phyloP scores from a whole-genome alignment of 1,140 invertebrate species.

The Gyrodactylus salaris region DNA sequence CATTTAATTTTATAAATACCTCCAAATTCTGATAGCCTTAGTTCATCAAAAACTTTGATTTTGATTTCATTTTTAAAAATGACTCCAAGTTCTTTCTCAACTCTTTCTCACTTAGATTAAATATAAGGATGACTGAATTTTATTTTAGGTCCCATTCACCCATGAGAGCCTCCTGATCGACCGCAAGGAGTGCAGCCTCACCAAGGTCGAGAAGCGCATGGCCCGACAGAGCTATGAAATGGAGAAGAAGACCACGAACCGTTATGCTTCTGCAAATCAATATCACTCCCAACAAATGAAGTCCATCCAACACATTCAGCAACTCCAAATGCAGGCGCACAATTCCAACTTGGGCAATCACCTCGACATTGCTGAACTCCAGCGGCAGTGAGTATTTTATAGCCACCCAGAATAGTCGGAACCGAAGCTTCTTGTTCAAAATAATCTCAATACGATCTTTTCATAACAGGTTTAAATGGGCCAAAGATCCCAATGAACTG shows the following conservation, averaged over 20 bases:
- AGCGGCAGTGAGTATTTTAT: too few relatives aligned
- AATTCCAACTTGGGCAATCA: background rate
- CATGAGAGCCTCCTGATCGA: slow-evolving; percentile 81
- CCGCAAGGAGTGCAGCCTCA: slow-evolving; percentile 67
- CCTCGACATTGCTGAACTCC: background rate
- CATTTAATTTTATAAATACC: too few relatives aligned
- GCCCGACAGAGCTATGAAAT: slow-evolving; percentile 28
- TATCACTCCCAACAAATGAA: background rate
- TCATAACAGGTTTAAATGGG: background rate
- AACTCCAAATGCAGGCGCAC: background rate
- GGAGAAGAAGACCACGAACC: slow-evolving; percentile 5
- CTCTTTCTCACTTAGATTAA: background rate
- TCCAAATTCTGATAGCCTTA: too few relatives aligned
- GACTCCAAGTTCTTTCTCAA: too few relatives aligned
- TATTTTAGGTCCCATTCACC: slow-evolving; percentile 45
- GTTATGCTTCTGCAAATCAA: background rate
- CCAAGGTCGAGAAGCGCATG: slow-evolving; percentile 59
- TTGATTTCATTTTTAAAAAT: background rate
- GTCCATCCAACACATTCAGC: background rate
- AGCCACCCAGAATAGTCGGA: too few relatives aligned
- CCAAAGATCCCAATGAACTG: background rate
- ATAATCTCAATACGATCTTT: too few relatives aligned
- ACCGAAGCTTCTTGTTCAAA: too few relatives aligned
- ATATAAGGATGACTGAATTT: slow-evolving; percentile 12
- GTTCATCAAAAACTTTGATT: too few relatives aligned